Percentiles rank a stretch among this genome's conserved stretches.
Conservation (phyloP, 37 sponge, comb jelly and placozoan genomes). For the Ianthella basta region DNA sequence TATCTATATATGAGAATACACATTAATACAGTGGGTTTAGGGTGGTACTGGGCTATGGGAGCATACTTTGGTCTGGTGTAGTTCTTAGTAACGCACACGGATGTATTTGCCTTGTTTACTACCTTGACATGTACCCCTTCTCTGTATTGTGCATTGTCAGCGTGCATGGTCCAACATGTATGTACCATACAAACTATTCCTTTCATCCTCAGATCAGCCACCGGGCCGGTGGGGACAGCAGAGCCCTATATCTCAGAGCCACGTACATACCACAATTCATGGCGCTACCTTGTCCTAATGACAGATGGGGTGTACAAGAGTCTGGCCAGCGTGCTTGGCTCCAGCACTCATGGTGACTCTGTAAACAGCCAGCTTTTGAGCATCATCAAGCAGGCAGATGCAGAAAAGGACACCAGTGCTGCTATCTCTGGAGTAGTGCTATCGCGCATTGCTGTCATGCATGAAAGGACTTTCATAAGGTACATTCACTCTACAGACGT, state of each 20-base stretch:
- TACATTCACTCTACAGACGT: slow-evolving; percentile 33
- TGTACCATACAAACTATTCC: not conserved
- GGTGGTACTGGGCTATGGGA: too few species aligned
- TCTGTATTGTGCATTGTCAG: not conserved
- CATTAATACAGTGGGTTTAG: too few species aligned
- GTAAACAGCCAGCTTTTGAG: slow-evolving; percentile 35
- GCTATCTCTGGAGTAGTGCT: slow-evolving; percentile 48
- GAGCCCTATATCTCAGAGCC: slow-evolving; percentile 36
- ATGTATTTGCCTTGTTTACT: too few species aligned
- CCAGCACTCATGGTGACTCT: slow-evolving; percentile 12
- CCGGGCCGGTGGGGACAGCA: slow-evolving; percentile 57
- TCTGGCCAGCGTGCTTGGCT: not conserved
- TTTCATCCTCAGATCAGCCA: slow-evolving; percentile 42
- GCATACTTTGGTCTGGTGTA: too few species aligned
- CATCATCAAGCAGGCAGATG: slow-evolving; percentile 29
- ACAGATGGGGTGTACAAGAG: slow-evolving; percentile 87
- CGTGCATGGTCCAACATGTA: not conserved
- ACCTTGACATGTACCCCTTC: too few species aligned
- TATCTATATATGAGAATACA: not conserved
- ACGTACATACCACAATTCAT: slow-evolving; percentile 22
- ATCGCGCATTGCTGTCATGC: slow-evolving; percentile 39
- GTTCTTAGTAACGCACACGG: too few species aligned
- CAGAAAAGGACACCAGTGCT: not conserved
- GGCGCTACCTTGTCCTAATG: slow-evolving; percentile 80
- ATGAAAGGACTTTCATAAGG: slow-evolving; percentile 40